Evolutionary conservation across 2,888 invertebrate genomes (phyloP).

Genomic region (Lasioglossum lativentre): DNA sequence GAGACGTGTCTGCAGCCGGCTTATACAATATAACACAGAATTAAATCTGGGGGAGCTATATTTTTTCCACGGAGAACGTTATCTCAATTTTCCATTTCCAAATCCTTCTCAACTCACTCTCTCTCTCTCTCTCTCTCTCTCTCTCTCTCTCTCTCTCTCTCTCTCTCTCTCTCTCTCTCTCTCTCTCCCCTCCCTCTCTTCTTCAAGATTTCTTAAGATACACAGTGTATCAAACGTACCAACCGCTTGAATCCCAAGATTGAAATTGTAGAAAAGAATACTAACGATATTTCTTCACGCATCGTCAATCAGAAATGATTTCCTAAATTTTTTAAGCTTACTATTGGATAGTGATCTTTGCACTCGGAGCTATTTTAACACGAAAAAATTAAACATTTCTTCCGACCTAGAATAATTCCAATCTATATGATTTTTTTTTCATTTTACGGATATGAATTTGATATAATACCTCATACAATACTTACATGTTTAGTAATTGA

Average conservation of each 20-base stretch:
- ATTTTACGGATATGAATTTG: too few relatives aligned
- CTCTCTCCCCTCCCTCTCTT: not conserved
- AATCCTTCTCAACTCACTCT: not conserved
- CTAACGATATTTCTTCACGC: not conserved
- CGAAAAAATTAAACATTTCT: too few relatives aligned
- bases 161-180: not conserved
- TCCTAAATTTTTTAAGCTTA: too few relatives aligned
- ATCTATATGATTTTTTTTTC: too few relatives aligned
- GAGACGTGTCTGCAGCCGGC: conserved; percentile 6
- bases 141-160: not conserved
- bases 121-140: not conserved
- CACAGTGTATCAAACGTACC: not conserved
- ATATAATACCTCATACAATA: too few relatives aligned
- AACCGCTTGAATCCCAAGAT: not conserved
- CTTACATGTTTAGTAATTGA: too few relatives aligned
- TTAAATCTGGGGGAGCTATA: not conserved
- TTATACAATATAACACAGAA: not conserved
- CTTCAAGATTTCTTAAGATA: not conserved
- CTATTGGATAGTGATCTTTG: too few relatives aligned
- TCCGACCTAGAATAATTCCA: too few relatives aligned
- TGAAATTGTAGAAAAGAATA: not conserved
- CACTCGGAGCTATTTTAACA: too few relatives aligned
- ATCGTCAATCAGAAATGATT: too few relatives aligned
- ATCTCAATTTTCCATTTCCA: not conserved
- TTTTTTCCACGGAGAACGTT: not conserved